These are phyloP conservation scores for Triplophysa siluroides DNA, from an alignment of 2,113 vertebrate genomes.

Conservation along the genomic window DNA sequence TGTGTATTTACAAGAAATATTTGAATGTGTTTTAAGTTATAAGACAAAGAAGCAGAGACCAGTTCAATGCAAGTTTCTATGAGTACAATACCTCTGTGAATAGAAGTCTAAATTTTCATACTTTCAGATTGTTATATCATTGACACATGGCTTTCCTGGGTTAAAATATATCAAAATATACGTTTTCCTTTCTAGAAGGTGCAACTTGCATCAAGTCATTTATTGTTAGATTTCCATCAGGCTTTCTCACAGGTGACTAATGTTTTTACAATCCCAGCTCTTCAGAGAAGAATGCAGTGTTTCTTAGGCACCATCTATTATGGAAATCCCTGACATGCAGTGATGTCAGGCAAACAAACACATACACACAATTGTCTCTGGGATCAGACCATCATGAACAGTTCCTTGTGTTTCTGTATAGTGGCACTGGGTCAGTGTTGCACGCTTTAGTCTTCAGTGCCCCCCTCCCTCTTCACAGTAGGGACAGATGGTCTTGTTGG, in stretches of 20 bases:
- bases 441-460: neutral
- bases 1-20: no score
- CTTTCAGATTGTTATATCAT: neutral
- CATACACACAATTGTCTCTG: conserved; percentile 13
- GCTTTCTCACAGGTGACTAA: neutral
- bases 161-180: no score
- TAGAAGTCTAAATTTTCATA: neutral
- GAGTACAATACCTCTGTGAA: no score
- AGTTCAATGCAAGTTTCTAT: no score
- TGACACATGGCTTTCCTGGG: no score
- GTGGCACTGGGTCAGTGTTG: conserved; percentile 11
- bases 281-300: neutral
- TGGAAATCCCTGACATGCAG: conserved; percentile 2
- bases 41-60: no score
- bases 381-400: conserved; percentile 7
- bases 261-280: neutral
- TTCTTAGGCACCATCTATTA: conserved; percentile 20
- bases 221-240: neutral
- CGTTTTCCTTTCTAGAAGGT: no score
- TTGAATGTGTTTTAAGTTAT: no score
- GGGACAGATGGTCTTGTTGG: conserved; percentile 39
- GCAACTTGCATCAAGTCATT: no score
- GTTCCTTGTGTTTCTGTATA: conserved; percentile 7
- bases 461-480: neutral
- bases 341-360: conserved; percentile 9